phyloP scores from a whole-genome alignment of 2,888 invertebrate species.

The Callimorpha dominula region DNA sequence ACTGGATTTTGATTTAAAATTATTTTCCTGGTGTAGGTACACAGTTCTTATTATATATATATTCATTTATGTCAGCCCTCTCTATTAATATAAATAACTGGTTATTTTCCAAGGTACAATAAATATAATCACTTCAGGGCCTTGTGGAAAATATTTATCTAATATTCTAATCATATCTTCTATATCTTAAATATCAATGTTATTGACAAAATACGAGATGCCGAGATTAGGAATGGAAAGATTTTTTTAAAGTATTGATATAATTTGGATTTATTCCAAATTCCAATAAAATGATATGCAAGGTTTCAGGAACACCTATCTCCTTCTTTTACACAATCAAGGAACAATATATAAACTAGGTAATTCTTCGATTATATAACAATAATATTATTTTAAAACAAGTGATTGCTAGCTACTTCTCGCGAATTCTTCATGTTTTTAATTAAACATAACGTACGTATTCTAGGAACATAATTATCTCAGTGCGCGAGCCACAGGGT shows the following conservation, averaged over 20 bases:
- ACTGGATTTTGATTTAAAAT: too few relatives aligned
- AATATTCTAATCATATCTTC: background rate
- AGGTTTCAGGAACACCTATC: too few relatives aligned
- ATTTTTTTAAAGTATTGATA: background rate
- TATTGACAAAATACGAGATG: background rate
- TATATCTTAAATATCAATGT: constrained; percentile 1
- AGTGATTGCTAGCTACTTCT: background rate
- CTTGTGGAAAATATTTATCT: constrained; percentile 9
- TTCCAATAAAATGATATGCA: too few relatives aligned
- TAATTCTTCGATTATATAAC: background rate
- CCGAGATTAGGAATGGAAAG: background rate
- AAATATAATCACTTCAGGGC: background rate
- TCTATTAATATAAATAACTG: background rate
- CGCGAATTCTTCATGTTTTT: background rate
- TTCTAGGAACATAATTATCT: background rate
- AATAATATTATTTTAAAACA: background rate
- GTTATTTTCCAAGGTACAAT: constrained; percentile 10
- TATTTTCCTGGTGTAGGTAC: too few relatives aligned
- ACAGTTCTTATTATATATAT: too few relatives aligned
- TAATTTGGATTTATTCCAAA: too few relatives aligned
- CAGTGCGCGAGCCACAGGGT: background rate
- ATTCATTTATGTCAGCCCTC: background rate
- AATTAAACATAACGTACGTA: background rate
- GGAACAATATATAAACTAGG: too few relatives aligned
- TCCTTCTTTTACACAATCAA: too few relatives aligned